phyloP scores from a whole-genome alignment of 2,888 invertebrate genomes.

The Chymomyza fuscimana region DNA sequence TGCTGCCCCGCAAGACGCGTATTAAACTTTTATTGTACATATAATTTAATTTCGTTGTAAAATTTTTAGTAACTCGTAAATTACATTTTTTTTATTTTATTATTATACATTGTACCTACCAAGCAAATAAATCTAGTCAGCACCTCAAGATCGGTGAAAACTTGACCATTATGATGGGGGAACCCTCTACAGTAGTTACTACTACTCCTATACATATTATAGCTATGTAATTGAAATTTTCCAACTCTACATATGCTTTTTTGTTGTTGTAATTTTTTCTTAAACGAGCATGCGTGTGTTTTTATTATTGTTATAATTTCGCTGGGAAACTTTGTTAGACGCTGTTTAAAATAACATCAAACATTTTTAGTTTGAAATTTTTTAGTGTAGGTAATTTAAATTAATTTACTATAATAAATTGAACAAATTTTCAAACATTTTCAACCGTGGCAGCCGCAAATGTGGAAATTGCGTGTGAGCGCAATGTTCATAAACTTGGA shows the following conservation, averaged over 20 bases:
- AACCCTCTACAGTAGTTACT: too few relatives aligned
- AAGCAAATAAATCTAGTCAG: too few relatives aligned
- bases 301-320: neutral
- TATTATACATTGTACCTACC: neutral
- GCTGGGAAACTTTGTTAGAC: neutral
- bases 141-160: too few relatives aligned
- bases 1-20: slow-evolving; percentile 17
- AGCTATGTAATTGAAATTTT: too few relatives aligned
- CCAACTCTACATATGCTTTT: slow-evolving; percentile 6
- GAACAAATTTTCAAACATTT: neutral
- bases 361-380: neutral
- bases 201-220: too few relatives aligned
- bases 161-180: too few relatives aligned
- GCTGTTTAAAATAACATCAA: slow-evolving; percentile 6
- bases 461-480: slow-evolving; percentile 1
- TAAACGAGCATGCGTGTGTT: neutral
- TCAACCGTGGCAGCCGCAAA: neutral
- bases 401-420: slow-evolving; percentile 32
- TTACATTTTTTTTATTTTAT: slow-evolving; percentile 37
- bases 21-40: neutral
- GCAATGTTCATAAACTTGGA: too few relatives aligned
- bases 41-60: slow-evolving; percentile 40
- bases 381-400: slow-evolving; percentile 49
- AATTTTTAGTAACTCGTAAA: slow-evolving; percentile 61
- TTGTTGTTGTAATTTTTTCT: slow-evolving; percentile 2